A percentile compares a stretch with the other conserved stretches of the same genome.
phyloP scores from a whole-genome alignment of 2,888 invertebrate genomes.

The Tenodera sinensis region DNA sequence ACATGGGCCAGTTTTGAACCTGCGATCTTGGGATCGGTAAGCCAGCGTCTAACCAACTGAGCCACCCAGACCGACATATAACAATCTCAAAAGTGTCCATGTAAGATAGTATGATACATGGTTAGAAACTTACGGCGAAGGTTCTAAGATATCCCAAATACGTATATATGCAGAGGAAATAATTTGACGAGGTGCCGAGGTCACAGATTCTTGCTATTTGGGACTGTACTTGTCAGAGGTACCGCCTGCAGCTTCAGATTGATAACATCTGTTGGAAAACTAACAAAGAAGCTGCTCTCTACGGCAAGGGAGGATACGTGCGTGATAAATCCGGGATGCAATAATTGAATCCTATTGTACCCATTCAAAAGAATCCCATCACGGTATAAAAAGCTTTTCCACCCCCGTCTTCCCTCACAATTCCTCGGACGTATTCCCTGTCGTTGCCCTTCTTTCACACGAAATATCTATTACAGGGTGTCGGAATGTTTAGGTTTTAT shows the following conservation, averaged over 20 bases:
- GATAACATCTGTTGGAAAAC: constrained; percentile 15
- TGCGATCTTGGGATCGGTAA: no score
- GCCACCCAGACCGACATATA: no score
- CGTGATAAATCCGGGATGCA: constrained; percentile 17
- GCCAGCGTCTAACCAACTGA: no score
- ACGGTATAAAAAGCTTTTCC: constrained; percentile 11
- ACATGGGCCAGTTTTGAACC: no score
- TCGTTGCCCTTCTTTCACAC: background rate
- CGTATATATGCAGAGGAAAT: background rate
- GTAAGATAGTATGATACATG: no score
- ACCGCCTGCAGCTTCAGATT: background rate
- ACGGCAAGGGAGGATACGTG: background rate
- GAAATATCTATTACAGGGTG: background rate
- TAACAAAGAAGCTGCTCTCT: constrained; percentile 4
- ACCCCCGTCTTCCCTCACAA: background rate
- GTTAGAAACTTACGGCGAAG: no score
- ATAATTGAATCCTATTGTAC: constrained; percentile 22
- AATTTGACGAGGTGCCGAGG: background rate
- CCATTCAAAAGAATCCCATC: constrained; percentile 17
- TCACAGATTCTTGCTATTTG: background rate
- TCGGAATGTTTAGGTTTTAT: background rate
- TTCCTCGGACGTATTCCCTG: background rate
- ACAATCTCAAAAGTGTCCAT: no score
- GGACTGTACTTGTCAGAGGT: constrained; percentile 1
- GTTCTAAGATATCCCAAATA: background rate